Evolutionary conservation across 2,888 invertebrate species (phyloP), one percentile per base, ranked within the genome.

Genomic region (Mesochorus sp.): DNA sequence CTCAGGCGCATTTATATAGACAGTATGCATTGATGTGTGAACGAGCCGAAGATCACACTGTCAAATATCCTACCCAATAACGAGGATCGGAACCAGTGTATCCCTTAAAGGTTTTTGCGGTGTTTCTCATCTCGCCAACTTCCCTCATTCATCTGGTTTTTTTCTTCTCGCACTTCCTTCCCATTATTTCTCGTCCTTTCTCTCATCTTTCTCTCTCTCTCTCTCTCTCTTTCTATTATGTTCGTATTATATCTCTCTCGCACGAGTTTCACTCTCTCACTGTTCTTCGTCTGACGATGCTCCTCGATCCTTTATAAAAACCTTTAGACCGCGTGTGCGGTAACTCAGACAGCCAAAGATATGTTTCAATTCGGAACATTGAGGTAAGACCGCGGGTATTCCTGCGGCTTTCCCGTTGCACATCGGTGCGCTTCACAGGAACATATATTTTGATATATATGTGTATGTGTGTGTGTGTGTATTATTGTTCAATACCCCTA

Each of bases 351-450:
- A 73, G 72, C 74, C 66, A 76, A 62, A 81, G 81, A 80, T 85
- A 81, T 79, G 81, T 83, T 83, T 81, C 84, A 82, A 82, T 83
- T 81, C 55, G 37, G 82, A 70, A 81, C 72, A 80, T 83, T 80
- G 83, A 80, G 80, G 79, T 80, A 82, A 72, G 83, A 70, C 76
- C 51, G 17, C 61, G 28, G 78, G 71, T 78, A 79, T 82, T 80
- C 70, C 57, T 67, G 84, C 76, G 83, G 82, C 73, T 85, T 53
- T 71, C 75, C n/a, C n/a, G n/a, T n/a, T n/a, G n/a, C n/a, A n/a
- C n/a, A 12, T 68, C 77, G 81, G 76, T 81, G 66, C 70, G 42
- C 76, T 39, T 39, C 64, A 44, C 42, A 74, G 3, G 47, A 34
- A 55, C 57, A 34, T 62, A 42, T 47, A 47, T 57, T 39, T 31